phyloP scores from a whole-genome alignment of 1,140 invertebrate genomes.

The Heliothis subflexa region DNA sequence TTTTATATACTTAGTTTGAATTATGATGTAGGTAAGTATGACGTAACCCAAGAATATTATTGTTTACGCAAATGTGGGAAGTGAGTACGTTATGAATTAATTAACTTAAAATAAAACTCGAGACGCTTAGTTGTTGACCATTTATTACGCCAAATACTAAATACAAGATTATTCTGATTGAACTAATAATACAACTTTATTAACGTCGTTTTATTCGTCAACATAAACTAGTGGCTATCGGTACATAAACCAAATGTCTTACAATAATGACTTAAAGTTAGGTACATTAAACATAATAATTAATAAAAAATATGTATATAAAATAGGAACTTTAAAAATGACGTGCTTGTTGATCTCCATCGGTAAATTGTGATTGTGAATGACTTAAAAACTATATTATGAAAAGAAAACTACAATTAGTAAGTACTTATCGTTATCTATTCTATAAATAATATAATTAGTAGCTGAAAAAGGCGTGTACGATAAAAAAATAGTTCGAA shows the following conservation, averaged over 20 bases:
- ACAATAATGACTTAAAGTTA: background rate
- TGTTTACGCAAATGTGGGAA: no score
- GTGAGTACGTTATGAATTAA: no score
- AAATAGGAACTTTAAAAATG: conserved; percentile 36
- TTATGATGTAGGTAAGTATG: no score
- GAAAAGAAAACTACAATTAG: conserved; percentile 14
- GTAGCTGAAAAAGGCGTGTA: background rate
- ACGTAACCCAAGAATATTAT: no score
- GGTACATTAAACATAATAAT: conserved; percentile 13
- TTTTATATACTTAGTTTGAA: no score
- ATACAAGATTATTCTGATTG: conserved; percentile 35
- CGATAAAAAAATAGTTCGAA: no score
- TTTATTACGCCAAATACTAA: conserved; percentile 46
- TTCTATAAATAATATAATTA: background rate
- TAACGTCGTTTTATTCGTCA: conserved; percentile 17
- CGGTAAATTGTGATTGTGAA: conserved; percentile 20
- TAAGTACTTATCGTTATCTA: conserved; percentile 36
- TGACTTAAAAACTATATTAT: conserved; percentile 7
- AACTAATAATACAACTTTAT: conserved; percentile 46
- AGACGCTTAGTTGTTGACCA: background rate
- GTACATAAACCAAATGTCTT: background rate
- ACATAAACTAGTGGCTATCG: conserved; percentile 4
- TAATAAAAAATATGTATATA: conserved; percentile 6
- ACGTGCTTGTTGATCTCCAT: conserved; percentile 29
- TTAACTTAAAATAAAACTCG: conserved; percentile 12